phyloP scores from a whole-genome alignment of 2,888 invertebrate genomes.

The Xylota segnis region DNA sequence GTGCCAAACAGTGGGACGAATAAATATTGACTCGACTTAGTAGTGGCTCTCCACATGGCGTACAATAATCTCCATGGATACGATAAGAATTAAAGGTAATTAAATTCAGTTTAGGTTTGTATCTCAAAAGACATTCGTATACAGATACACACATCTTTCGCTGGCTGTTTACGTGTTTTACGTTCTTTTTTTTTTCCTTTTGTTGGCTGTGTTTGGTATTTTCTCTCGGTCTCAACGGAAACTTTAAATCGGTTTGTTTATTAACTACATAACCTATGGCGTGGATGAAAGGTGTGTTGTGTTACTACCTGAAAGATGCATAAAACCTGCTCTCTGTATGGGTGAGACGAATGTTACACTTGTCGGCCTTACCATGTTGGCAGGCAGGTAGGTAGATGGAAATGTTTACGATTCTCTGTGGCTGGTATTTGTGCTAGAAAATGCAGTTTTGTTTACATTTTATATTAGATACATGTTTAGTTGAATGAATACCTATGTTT shows the following conservation, averaged over 20 bases:
- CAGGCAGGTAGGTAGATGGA: conserved; percentile 1
- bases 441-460: conserved; percentile 27
- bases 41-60: conserved; percentile 39
- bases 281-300: conserved; percentile 59
- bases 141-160: not conserved
- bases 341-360: conserved; percentile 27
- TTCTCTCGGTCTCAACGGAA: conserved; percentile 46
- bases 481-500: not conserved
- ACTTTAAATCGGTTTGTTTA: conserved; percentile 66
- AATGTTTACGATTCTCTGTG: conserved; percentile 4
- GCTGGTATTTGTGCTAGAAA: not conserved
- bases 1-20: conserved; percentile 39
- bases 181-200: not conserved
- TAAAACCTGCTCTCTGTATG: conserved; percentile 8
- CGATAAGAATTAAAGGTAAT: conserved; percentile 60
- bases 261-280: conserved; percentile 50
- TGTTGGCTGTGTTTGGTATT: conserved; percentile 17
- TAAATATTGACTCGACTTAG: conserved; percentile 63
- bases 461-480: not conserved
- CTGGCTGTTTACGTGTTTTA: not conserved
- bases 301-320: conserved; percentile 28
- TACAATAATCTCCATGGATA: conserved; percentile 26
- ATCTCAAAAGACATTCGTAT: conserved; percentile 29
- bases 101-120: conserved; percentile 66
- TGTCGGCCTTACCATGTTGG: conserved; percentile 25